Conservation (phyloP, 2,888 invertebrate genomes). For the Microctonus aethiopoides region DNA sequence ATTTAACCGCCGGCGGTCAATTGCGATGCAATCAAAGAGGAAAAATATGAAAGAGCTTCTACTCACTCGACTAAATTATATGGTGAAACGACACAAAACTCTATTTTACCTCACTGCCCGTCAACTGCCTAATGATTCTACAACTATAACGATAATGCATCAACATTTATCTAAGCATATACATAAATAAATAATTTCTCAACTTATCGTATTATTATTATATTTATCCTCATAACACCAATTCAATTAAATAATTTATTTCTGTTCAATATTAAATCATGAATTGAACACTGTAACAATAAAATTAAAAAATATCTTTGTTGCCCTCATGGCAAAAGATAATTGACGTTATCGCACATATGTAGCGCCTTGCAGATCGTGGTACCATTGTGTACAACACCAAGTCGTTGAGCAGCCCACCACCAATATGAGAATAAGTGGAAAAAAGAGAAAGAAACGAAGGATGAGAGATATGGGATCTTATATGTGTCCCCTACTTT, state of each 20-base stretch:
- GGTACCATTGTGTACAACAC: slow-evolving; percentile 42
- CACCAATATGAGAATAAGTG: slow-evolving; percentile 3
- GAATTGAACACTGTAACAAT: neutral
- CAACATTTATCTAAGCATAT: slow-evolving; percentile 15
- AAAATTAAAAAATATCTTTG: slow-evolving; percentile 1
- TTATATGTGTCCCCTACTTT: slow-evolving; percentile 8
- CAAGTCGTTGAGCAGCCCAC: slow-evolving; percentile 23
- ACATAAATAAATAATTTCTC: no score
- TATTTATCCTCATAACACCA: no score
- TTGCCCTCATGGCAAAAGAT: slow-evolving; percentile 17
- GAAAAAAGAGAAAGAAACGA: neutral
- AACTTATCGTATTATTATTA: no score
- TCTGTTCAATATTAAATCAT: neutral
- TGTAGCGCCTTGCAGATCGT: slow-evolving; percentile 17
- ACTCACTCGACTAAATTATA: slow-evolving; percentile 40
- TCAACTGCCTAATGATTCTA: slow-evolving; percentile 39
- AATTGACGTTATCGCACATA: slow-evolving; percentile 42
- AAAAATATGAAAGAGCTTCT: slow-evolving; percentile 39
- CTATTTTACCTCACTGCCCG: slow-evolving; percentile 18
- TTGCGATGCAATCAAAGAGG: slow-evolving; percentile 36
- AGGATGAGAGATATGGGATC: neutral
- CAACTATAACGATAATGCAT: slow-evolving; percentile 41
- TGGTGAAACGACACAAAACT: slow-evolving; percentile 23
- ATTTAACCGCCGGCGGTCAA: slow-evolving; percentile 15
- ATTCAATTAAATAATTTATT: neutral